These are phyloP conservation scores for Molossus alvarezi DNA, from an alignment of 2,797 vertebrate genomes.

Conservation along the genomic window DNA sequence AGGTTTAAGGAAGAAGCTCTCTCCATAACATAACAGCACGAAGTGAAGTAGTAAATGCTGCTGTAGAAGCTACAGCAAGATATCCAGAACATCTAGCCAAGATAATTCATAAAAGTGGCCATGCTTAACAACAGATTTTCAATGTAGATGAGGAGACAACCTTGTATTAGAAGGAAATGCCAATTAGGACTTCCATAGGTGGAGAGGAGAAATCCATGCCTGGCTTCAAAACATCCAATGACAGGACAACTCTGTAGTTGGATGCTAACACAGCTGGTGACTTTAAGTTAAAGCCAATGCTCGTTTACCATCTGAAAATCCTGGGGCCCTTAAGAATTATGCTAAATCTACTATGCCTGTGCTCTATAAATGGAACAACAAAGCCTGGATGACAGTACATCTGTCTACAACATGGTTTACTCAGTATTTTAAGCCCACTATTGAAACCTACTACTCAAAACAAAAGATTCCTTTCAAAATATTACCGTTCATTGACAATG, in stretches of 20 bases:
- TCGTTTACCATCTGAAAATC: background rate
- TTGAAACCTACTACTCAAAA: background rate
- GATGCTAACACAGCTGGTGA: background rate
- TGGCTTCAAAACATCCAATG: background rate
- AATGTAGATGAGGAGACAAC: background rate
- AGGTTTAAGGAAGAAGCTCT: background rate
- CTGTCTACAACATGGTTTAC: background rate
- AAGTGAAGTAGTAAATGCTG: background rate
- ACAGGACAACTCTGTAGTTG: background rate
- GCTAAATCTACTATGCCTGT: background rate
- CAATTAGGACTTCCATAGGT: background rate
- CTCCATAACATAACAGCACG: background rate
- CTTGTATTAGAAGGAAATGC: background rate
- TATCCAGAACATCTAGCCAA: background rate
- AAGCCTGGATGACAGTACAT: background rate
- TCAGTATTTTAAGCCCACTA: background rate
- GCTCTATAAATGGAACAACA: background rate
- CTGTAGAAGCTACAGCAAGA: background rate
- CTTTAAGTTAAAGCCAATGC: background rate
- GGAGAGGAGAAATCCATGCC: background rate
- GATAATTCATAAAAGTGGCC: background rate
- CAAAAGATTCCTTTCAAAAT: background rate
- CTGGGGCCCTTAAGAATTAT: background rate
- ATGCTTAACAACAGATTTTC: background rate
- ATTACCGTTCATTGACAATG: background rate